Evolutionary conservation across 1,140 invertebrate species (phyloP).

Genomic region (Rhysida immarginata): DNA sequence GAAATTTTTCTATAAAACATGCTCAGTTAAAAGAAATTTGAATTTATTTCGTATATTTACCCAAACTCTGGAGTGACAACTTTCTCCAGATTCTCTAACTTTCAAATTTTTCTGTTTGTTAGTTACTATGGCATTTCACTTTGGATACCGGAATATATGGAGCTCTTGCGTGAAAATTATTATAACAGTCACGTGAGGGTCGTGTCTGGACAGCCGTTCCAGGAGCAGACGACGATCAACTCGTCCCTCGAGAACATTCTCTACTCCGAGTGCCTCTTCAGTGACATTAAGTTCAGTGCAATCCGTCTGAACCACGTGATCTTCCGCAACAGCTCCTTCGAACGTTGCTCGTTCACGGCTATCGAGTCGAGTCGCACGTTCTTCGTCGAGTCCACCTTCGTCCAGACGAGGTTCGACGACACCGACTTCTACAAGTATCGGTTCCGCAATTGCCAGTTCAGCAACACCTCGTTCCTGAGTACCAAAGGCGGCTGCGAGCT

Average conservation of each 20-base stretch:
- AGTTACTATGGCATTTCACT: conserved; percentile 39
- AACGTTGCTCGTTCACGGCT: conserved; percentile 20
- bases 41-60: too few species aligned
- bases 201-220: not conserved
- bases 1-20: too few species aligned
- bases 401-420: conserved; percentile 21
- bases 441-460: conserved; percentile 21
- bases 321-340: conserved; percentile 22
- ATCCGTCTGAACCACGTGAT: conserved; percentile 22
- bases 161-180: conserved; percentile 28
- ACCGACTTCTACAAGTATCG: conserved; percentile 25
- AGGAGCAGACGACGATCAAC: conserved; percentile 13
- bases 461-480: conserved; percentile 19
- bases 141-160: conserved; percentile 40
- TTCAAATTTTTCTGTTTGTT: conserved; percentile 14
- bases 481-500: conserved; percentile 20
- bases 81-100: too few species aligned
- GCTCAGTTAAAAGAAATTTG: too few species aligned
- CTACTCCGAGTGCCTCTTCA: conserved; percentile 18
- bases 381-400: conserved; percentile 20
- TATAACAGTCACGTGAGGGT: conserved; percentile 20
- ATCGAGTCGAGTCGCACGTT: conserved; percentile 24
- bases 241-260: conserved; percentile 21
- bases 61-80: too few species aligned
- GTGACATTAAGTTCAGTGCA: conserved; percentile 18